Evolutionary conservation across 92 coral and sea anemone species (phyloP).

Genomic region (Chrysogorgia sp.): DNA sequence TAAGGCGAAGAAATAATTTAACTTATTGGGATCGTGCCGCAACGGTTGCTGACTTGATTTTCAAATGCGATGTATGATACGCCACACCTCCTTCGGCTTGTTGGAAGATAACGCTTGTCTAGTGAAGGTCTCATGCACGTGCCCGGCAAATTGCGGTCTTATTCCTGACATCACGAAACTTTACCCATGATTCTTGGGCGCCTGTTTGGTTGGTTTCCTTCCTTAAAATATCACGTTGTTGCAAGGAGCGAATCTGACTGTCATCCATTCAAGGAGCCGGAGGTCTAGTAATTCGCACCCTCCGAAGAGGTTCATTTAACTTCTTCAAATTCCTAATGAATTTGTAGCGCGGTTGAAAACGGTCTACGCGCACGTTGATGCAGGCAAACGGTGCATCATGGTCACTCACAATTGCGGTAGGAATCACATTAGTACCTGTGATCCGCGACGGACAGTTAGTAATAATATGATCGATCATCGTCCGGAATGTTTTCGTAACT

Average conservation of each 20-base stretch:
- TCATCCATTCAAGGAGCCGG: constrained; percentile 56
- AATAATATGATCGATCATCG: constrained; percentile 8
- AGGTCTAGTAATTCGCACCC: constrained; percentile 37
- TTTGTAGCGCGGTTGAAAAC: constrained; percentile 24
- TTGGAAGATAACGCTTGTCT: constrained; percentile 44
- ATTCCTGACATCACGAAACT: constrained; percentile 53
- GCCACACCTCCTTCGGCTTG: constrained; percentile 52
- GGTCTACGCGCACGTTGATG: constrained; percentile 22
- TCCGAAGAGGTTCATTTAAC: constrained; percentile 5
- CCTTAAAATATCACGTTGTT: too few species aligned
- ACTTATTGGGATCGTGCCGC: constrained; percentile 47
- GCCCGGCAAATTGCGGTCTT: constrained; percentile 45
- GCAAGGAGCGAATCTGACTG: constrained; percentile 40
- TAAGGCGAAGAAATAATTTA: constrained; percentile 33
- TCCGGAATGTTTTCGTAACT: constrained; percentile 6
- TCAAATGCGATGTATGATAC: constrained; percentile 51
- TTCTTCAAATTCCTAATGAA: constrained; percentile 25
- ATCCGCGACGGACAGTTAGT: constrained; percentile 1
- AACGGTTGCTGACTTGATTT: constrained; percentile 45
- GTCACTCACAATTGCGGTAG: constrained; percentile 19
- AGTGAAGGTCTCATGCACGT: constrained; percentile 50
- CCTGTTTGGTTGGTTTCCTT: too few species aligned
- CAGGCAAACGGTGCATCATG: constrained; percentile 50
- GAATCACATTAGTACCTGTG: constrained; percentile 24
- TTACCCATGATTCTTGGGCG: constrained; percentile 43